Evolutionary conservation across 2,797 vertebrate genomes (phyloP), one percentile per base, ranked within the genome.

Genomic region (Danio albolineatus): DNA sequence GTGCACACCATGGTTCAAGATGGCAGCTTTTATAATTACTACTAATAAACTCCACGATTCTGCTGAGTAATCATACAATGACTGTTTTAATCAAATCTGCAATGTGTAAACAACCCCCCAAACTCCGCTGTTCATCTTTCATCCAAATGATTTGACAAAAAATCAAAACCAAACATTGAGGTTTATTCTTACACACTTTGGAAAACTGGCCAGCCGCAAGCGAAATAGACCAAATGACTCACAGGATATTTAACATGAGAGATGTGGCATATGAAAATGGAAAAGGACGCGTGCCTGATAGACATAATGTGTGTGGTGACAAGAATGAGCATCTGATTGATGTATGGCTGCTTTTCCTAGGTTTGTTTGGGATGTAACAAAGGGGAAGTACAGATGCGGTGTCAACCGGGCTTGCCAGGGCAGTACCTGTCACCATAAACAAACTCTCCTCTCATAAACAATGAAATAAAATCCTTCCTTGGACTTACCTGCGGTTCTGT

Each of bases 371-470:
- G 56, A 64, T 65, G 19, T 83, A 81, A 81, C 70, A 75, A 57
- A 57, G 73, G 69, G 62, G 43, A 85, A 82, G 74, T 77, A 82
- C 73, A 79, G 76, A 79, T 82, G 76, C 73, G 73, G 76, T 82
- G 66, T 67, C 60, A 43, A 67, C 39, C 64, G 46, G 48, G 51
- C 66, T 77, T 57, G 43, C 79, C 79, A 81, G 74, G 54, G 48
- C 75, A 51, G 57, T 59, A 65, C 43, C 51, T 53, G 57, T 72
- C 60, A 61, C 57, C 60, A 78, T 71, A 66, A 48, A 67, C 73
- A 66, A 21, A 59, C 78, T 62, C 16, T 75, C 39, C 78, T 16
- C 16, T 54, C 10, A 56, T 38, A 77, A 85, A 64, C 53, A 81
- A 39, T 41, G 51, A 70, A 79, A 64, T 56, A 16, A 48, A 49